These are phyloP conservation scores for Cotesia chilonis DNA, from an alignment of 1,140 invertebrate genomes.

Conservation along the genomic window DNA sequence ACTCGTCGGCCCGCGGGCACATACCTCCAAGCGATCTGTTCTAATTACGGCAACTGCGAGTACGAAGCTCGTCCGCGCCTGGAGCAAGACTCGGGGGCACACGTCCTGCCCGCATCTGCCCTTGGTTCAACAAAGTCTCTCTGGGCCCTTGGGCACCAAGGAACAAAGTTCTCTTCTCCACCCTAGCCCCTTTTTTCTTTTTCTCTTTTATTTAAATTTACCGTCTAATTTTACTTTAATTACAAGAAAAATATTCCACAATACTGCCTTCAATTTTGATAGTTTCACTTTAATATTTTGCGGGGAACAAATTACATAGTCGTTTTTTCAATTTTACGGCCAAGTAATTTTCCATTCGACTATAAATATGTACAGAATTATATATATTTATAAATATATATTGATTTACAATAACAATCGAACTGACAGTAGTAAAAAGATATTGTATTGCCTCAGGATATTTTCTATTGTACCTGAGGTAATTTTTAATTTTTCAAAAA, in stretches of 20 bases:
- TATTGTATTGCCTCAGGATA: no score
- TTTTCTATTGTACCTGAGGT: no score
- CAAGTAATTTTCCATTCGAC: no score
- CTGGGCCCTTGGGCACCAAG: constrained; percentile 36
- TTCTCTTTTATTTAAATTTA: constrained; percentile 33
- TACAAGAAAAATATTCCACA: neutral
- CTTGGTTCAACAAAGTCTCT: constrained; percentile 45
- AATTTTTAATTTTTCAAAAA: no score
- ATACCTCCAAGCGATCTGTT: constrained; percentile 38
- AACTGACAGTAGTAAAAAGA: no score
- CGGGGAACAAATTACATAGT: no score
- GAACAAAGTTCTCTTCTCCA: constrained; percentile 41
- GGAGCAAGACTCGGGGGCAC: constrained; percentile 16
- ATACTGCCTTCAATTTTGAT: no score
- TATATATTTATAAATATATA: no score
- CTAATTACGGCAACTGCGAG: constrained; percentile 46
- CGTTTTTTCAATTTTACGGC: no score
- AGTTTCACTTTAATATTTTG: no score
- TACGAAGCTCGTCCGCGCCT: constrained; percentile 38
- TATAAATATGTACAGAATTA: no score
- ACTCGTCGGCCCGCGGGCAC: constrained; percentile 39
- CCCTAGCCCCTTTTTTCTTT: constrained; percentile 29
- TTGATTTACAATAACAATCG: no score
- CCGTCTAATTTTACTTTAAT: constrained; percentile 31
- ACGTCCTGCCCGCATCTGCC: constrained; percentile 40